phyloP scores from a whole-genome alignment of 2,888 invertebrate genomes.

The Meliscaeva auricollis region DNA sequence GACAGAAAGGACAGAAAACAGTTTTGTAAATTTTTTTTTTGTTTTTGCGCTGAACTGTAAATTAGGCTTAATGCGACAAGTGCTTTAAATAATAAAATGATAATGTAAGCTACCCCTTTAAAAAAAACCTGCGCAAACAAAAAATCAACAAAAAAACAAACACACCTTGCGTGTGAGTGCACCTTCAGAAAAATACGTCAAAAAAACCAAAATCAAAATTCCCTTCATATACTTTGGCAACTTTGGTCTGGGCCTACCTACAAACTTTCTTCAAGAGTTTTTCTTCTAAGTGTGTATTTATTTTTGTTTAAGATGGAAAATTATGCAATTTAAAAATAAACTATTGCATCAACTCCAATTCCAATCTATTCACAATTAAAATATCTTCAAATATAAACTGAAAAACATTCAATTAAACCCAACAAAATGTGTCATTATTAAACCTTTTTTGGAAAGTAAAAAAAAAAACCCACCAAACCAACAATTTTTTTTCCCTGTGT shows the following conservation, averaged over 20 bases:
- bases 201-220: conserved; percentile 54
- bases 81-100: too few relatives aligned
- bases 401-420: not conserved
- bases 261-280: conserved; percentile 62
- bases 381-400: not conserved
- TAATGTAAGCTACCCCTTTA: not conserved
- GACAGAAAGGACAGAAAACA: too few relatives aligned
- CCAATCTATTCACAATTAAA: not conserved
- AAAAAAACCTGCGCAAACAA: conserved; percentile 21
- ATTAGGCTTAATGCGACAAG: too few relatives aligned
- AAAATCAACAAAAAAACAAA: conserved; percentile 30
- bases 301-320: conserved; percentile 38
- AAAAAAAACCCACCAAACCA: conserved; percentile 48
- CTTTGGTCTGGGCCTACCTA: conserved; percentile 37
- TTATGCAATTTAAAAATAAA: conserved; percentile 67
- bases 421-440: conserved; percentile 49
- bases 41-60: too few relatives aligned
- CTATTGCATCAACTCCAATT: conserved; percentile 20
- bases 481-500: conserved; percentile 44
- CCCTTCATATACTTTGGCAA: conserved; percentile 48
- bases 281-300: conserved; percentile 54
- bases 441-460: conserved; percentile 59
- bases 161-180: conserved; percentile 39
- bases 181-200: conserved; percentile 58
- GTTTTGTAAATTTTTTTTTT: too few relatives aligned